Evolutionary conservation across 2,797 vertebrate species (phyloP).

Genomic region (Pogonophryne albipinna): DNA sequence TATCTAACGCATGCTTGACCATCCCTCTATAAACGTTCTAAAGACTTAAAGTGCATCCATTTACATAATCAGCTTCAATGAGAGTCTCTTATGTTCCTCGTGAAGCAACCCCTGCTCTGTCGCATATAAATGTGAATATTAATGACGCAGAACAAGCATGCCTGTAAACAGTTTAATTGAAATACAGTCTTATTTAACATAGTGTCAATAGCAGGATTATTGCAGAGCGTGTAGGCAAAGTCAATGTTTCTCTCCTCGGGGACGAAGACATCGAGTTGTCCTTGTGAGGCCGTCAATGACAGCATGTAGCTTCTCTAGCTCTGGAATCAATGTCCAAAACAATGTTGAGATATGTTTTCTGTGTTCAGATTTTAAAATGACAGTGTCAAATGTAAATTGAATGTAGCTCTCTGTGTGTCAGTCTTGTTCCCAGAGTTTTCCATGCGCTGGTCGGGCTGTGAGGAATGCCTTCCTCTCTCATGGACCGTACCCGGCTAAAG

Average conservation of each 20-base stretch:
- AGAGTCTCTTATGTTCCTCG: too few species aligned
- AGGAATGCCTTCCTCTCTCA: conserved; percentile 94
- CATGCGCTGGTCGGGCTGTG: conserved; percentile 93
- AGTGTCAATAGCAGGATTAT: too few species aligned
- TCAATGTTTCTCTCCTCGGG: conserved; percentile 60
- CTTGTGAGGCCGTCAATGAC: conserved; percentile 57
- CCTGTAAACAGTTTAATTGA: too few species aligned
- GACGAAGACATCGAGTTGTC: conserved; percentile 61
- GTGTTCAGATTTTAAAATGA: background rate
- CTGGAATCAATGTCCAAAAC: conserved; percentile 14
- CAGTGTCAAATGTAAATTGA: background rate
- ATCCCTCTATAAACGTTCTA: too few species aligned
- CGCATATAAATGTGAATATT: too few species aligned
- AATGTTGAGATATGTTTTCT: background rate
- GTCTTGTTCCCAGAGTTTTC: conserved; percentile 95
- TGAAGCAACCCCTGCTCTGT: too few species aligned
- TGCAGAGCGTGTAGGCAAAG: conserved; percentile 26
- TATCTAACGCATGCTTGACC: too few species aligned
- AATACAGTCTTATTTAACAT: too few species aligned
- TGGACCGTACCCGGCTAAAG: conserved; percentile 94
- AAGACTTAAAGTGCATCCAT: too few species aligned
- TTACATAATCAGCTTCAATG: too few species aligned
- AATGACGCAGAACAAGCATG: too few species aligned
- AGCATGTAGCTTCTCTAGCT: conserved; percentile 29
- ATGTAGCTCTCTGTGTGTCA: conserved; percentile 74